These are phyloP conservation scores for Leucophenga montana DNA, from an alignment of 2,888 invertebrate genomes.

Conservation along the genomic window DNA sequence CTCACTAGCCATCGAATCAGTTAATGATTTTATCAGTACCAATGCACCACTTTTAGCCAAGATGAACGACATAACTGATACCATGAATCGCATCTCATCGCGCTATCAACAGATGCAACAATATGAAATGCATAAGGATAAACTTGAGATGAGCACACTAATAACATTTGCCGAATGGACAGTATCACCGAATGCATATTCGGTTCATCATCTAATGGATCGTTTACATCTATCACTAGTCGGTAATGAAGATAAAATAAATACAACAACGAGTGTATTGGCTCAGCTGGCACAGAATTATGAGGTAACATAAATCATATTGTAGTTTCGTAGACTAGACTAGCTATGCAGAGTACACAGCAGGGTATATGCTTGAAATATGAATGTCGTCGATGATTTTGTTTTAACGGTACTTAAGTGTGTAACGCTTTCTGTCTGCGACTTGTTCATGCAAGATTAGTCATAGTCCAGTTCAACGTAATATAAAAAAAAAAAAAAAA, in stretches of 20 bases:
- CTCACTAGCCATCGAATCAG: conserved; percentile 68
- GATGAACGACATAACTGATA: conserved; percentile 78
- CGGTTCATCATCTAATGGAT: conserved; percentile 79
- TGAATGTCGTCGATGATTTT: no score
- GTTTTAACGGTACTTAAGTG: no score
- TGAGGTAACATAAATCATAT: conserved; percentile 58
- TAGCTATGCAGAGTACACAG: no score
- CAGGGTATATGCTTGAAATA: no score
- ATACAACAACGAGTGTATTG: conserved; percentile 53
- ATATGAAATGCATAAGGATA: conserved; percentile 75
- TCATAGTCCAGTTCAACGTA: no score
- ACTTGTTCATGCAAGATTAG: no score
- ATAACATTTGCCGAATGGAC: conserved; percentile 82
- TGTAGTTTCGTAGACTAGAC: no score
- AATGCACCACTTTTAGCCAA: conserved; percentile 76
- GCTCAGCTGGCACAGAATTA: conserved; percentile 56
- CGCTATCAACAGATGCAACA: conserved; percentile 77
- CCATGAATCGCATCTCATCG: conserved; percentile 77
- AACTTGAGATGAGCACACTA: conserved; percentile 79
- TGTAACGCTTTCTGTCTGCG: conserved; percentile 38
- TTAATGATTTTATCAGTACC: conserved; percentile 60
- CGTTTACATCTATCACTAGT: conserved; percentile 78
- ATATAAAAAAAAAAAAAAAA: no score
- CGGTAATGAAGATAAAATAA: conserved; percentile 72
- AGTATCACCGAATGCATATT: conserved; percentile 79